phyloP scores from a whole-genome alignment of 2,113 vertebrate species.

The Neolamprologus cancellatus region DNA sequence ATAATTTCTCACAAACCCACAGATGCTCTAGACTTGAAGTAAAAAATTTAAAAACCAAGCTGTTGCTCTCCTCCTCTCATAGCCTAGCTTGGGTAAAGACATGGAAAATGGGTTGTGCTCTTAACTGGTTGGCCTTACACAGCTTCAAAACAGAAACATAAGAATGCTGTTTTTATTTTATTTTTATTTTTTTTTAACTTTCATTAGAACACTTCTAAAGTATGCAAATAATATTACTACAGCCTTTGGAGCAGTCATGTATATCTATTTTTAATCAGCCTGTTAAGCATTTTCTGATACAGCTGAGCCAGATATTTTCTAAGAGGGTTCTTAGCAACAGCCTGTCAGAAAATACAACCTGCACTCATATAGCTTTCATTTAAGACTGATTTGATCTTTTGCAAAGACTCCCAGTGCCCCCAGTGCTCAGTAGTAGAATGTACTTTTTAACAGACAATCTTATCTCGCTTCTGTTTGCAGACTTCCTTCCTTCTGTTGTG shows the following conservation, averaged over 20 bases:
- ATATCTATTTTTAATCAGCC: background rate
- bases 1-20: background rate
- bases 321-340: background rate
- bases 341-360: background rate
- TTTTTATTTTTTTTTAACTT: background rate
- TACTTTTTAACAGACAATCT: background rate
- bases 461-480: background rate
- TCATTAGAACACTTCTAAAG: background rate
- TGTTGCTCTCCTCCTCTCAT: background rate
- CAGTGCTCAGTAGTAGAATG: background rate
- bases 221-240: background rate
- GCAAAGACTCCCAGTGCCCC: background rate
- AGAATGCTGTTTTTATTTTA: background rate
- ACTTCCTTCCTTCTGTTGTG: background rate
- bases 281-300: constrained; percentile 9
- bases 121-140: background rate
- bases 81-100: background rate
- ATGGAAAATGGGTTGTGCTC: background rate
- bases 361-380: background rate
- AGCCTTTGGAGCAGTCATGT: background rate
- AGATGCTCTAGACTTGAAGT: background rate
- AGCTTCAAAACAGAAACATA: background rate
- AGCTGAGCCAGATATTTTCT: background rate
- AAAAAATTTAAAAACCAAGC: background rate
- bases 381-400: background rate